These are phyloP conservation scores for Drosophila tristis DNA, from an alignment of 1,140 invertebrate species.

Conservation along the genomic window DNA sequence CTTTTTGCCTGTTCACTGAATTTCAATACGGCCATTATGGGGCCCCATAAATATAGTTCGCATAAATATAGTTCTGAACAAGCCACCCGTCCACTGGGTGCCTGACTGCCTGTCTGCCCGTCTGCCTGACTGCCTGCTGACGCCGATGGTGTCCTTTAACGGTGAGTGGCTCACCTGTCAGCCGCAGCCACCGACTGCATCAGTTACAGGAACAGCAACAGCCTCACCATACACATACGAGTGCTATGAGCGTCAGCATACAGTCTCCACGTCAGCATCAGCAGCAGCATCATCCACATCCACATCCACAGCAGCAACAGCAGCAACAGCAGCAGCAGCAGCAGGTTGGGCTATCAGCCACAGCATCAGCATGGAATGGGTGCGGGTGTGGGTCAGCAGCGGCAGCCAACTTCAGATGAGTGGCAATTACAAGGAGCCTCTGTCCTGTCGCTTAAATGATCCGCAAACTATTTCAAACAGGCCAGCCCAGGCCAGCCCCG, in stretches of 20 bases:
- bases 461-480: conserved; percentile 35
- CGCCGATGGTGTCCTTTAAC: conserved; percentile 39
- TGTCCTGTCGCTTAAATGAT: conserved; percentile 40
- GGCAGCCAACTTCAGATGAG: conserved; percentile 37
- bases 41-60: conserved; percentile 26
- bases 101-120: background rate
- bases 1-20: conserved; percentile 76
- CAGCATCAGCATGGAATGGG: conserved; percentile 1
- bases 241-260: too few species aligned
- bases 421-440: conserved; percentile 47
- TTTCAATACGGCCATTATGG: conserved; percentile 64
- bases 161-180: conserved; percentile 39
- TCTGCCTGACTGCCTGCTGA: background rate
- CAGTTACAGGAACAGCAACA: conserved; percentile 7
- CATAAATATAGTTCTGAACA: conserved; percentile 44
- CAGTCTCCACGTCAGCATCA: too few species aligned
- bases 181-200: background rate
- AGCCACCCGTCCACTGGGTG: background rate
- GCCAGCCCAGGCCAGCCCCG: too few species aligned
- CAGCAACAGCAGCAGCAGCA: too few species aligned
- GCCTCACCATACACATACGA: background rate
- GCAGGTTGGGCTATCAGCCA: too few species aligned
- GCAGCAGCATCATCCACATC: too few species aligned
- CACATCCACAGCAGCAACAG: too few species aligned
- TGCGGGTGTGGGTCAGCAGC: conserved; percentile 3